A percentile compares a stretch with the other conserved stretches of the same genome.
Evolutionary conservation across 2,797 vertebrate species (phyloP).

Genomic region (Manis crassicaudata): DNA sequence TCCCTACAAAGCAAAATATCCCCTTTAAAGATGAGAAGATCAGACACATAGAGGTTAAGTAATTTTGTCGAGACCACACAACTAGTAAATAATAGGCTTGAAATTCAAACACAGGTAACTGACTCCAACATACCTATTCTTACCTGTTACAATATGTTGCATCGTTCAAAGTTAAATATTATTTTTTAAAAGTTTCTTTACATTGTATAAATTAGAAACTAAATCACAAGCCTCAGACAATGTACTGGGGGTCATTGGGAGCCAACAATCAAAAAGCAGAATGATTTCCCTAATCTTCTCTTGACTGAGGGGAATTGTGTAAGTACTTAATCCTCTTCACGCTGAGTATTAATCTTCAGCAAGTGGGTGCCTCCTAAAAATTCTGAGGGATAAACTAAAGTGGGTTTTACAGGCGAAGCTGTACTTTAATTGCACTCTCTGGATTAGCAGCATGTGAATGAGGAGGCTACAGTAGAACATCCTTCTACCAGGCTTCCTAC

Average conservation of each 20-base stretch:
- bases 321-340: slow-evolving; percentile 65
- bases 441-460: neutral
- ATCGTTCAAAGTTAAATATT: neutral
- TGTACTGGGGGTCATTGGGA: neutral
- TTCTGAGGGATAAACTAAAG: slow-evolving; percentile 40
- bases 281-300: slow-evolving; percentile 57
- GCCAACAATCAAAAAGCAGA: slow-evolving; percentile 22
- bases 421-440: slow-evolving; percentile 56
- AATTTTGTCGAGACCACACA: neutral
- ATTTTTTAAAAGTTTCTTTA: slow-evolving; percentile 23
- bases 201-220: neutral
- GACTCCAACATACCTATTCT: neutral
- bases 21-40: neutral
- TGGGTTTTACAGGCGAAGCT: slow-evolving; percentile 29
- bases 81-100: neutral
- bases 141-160: neutral
- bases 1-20: neutral
- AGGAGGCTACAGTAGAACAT: neutral
- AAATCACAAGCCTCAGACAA: neutral
- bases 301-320: slow-evolving; percentile 51
- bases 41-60: neutral
- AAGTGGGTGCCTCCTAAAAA: slow-evolving; percentile 54
- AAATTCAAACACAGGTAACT: neutral
- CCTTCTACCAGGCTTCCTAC: neutral
- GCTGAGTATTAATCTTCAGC: slow-evolving; percentile 55